These are phyloP conservation scores for Pimephales promelas DNA, from an alignment of 2,113 vertebrate species.

Conservation along the genomic window DNA sequence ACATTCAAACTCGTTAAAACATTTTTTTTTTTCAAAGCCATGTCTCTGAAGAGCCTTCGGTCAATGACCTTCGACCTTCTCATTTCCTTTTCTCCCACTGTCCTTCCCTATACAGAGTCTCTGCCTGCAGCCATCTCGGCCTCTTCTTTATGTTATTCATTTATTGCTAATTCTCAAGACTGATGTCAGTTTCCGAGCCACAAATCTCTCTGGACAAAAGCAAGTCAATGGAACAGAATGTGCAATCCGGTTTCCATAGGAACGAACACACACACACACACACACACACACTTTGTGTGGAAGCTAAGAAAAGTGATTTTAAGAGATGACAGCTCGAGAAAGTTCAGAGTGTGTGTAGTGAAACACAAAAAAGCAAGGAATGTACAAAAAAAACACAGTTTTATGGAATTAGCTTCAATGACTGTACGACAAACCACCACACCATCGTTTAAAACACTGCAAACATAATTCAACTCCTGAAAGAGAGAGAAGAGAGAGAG, in stretches of 20 bases:
- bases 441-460: not conserved
- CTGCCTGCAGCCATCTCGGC: not conserved
- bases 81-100: conserved; percentile 20
- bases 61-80: not conserved
- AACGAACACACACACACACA: not conserved
- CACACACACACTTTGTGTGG: not conserved
- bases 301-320: not conserved
- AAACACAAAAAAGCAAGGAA: not conserved
- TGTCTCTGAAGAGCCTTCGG: not conserved
- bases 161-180: not conserved
- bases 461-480: not conserved
- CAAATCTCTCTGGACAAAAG: conserved; percentile 21
- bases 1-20: not conserved
- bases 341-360: not conserved
- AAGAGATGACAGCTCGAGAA: not conserved
- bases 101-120: conserved; percentile 2
- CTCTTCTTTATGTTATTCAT: conserved; percentile 2
- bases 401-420: not conserved
- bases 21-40: no score
- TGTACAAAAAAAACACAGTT: not conserved
- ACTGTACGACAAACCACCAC: not conserved
- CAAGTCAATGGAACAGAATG: conserved; percentile 21
- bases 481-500: not conserved
- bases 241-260: conserved; percentile 13
- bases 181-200: conserved; percentile 12